Percentiles rank a stretch among this genome's conserved stretches.
phyloP scores from a whole-genome alignment of 2,797 vertebrate species.

The Galaxias olidus region DNA sequence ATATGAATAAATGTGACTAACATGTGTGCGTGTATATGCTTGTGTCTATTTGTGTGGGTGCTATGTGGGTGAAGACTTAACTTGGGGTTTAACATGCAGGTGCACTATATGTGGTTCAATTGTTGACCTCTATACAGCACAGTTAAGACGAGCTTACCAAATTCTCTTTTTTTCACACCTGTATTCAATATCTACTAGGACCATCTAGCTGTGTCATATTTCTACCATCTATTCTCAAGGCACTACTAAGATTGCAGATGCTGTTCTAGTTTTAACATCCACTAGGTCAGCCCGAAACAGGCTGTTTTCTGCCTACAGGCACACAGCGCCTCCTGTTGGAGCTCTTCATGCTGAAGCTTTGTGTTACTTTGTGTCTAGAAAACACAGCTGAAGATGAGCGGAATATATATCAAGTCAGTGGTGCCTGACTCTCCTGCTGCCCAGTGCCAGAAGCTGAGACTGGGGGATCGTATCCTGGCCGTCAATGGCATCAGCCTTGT shows the following conservation, averaged over 20 bases:
- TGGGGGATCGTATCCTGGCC: conserved; percentile 78
- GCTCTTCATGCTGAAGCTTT: neutral
- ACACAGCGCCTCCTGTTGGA: no score
- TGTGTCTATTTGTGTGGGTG: neutral
- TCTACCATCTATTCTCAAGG: no score
- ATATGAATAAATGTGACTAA: neutral
- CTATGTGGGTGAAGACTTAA: neutral
- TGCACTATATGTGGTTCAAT: conserved; percentile 15
- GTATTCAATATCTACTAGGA: no score
- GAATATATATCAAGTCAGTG: conserved; percentile 79
- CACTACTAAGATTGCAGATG: neutral
- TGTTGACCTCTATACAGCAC: conserved; percentile 13
- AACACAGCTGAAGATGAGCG: conserved; percentile 69
- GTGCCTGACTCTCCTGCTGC: conserved; percentile 77
- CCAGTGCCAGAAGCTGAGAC: conserved; percentile 61
- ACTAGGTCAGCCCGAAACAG: neutral
- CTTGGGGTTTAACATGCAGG: conserved; percentile 25
- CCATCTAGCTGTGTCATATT: no score
- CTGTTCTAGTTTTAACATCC: neutral
- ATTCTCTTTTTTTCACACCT: neutral
- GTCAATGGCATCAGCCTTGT: conserved; percentile 80
- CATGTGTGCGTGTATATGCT: conserved; percentile 7
- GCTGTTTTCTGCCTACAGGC: no score
- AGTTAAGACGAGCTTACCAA: neutral
- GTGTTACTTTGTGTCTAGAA: conserved; percentile 51